These are phyloP conservation scores for Ellobium chinense DNA, from an alignment of 2,888 invertebrate genomes.

Conservation along the genomic window DNA sequence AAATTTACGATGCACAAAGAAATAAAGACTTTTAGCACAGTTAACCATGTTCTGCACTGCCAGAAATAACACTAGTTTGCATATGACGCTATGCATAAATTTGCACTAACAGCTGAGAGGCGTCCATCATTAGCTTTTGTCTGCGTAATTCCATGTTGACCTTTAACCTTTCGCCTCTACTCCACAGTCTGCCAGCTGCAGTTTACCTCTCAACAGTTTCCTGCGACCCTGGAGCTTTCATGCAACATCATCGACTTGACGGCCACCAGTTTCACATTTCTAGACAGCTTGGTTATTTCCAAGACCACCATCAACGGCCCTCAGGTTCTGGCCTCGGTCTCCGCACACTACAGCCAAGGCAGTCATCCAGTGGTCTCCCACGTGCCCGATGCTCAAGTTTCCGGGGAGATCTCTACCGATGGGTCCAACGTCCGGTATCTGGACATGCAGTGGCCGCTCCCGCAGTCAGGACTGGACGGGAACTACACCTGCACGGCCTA, in stretches of 20 bases:
- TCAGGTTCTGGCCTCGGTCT: neutral
- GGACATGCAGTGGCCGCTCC: neutral
- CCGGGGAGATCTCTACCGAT: neutral
- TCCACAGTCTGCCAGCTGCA: neutral
- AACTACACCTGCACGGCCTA: constrained; percentile 5
- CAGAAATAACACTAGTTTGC: too few relatives aligned
- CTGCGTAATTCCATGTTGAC: too few relatives aligned
- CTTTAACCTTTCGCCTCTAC: too few relatives aligned
- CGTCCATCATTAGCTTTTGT: too few relatives aligned
- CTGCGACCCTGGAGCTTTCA: neutral
- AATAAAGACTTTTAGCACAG: too few relatives aligned
- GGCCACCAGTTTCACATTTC: neutral
- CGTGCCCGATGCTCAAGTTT: neutral
- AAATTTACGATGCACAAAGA: too few relatives aligned
- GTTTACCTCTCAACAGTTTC: neutral
- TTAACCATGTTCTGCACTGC: too few relatives aligned
- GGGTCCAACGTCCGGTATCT: neutral
- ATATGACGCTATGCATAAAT: too few relatives aligned
- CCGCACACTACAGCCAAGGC: neutral
- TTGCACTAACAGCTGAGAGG: too few relatives aligned
- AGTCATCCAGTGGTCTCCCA: neutral
- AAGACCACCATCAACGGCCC: neutral
- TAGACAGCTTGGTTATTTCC: constrained; percentile 1
- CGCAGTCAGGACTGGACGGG: neutral
- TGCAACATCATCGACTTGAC: neutral